A percentile compares a stretch with the other conserved stretches of the same genome.
Evolutionary conservation across 1,140 invertebrate species (phyloP).

Genomic region (Oncopodura yosiiana): DNA sequence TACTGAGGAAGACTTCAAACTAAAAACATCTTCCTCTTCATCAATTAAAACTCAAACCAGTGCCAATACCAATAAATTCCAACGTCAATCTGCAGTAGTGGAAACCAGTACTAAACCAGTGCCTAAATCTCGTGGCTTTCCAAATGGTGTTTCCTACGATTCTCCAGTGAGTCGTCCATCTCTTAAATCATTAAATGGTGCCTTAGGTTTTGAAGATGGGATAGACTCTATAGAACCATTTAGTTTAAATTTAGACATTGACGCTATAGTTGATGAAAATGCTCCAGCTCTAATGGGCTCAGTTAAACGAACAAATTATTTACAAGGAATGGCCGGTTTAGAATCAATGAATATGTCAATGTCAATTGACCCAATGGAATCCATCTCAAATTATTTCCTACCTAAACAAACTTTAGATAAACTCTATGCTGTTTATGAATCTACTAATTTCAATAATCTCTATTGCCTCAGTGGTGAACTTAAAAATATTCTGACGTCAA

Average conservation of each 20-base stretch:
- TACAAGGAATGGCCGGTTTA: slow-evolving; percentile 3
- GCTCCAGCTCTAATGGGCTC: slow-evolving; percentile 24
- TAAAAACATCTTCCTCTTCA: too few species aligned
- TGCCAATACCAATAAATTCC: too few species aligned
- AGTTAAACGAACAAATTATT: background rate
- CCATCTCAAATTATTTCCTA: slow-evolving; percentile 36
- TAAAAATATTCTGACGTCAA: slow-evolving; percentile 38
- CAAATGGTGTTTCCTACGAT: too few species aligned
- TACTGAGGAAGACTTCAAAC: too few species aligned
- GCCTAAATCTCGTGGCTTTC: too few species aligned
- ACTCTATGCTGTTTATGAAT: slow-evolving; percentile 30
- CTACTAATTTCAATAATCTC: slow-evolving; percentile 39
- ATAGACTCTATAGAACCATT: background rate
- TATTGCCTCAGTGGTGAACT: slow-evolving; percentile 39
- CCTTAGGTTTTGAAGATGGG: background rate
- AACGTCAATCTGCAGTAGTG: too few species aligned
- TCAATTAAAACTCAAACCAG: too few species aligned
- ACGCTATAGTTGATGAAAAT: slow-evolving; percentile 26
- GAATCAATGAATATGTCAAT: slow-evolving; percentile 12
- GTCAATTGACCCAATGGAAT: slow-evolving; percentile 24
- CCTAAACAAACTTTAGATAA: slow-evolving; percentile 37
- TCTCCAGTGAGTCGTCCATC: too few species aligned
- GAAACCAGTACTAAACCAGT: too few species aligned
- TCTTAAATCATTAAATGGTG: too few species aligned
- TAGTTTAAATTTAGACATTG: slow-evolving; percentile 33